A percentile compares a stretch with the other conserved stretches of the same genome.
Evolutionary conservation across 2,113 vertebrate genomes (phyloP).

Genomic region (Taurulus bubalis): DNA sequence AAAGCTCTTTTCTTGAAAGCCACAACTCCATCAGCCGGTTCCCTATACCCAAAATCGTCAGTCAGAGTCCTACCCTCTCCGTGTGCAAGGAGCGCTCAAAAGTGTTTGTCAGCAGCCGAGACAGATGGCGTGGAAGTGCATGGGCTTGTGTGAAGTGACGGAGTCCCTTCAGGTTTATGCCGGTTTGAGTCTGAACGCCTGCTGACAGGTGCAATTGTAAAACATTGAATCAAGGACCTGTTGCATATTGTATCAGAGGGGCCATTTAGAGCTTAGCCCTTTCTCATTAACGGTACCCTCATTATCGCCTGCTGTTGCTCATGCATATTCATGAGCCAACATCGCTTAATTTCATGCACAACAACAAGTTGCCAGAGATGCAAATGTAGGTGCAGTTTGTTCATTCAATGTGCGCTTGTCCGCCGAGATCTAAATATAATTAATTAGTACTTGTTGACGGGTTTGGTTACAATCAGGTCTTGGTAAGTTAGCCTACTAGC

Average conservation of each 20-base stretch:
- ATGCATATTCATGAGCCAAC: conserved; percentile 12
- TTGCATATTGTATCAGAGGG: conserved; percentile 18
- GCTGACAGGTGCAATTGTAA: conserved; percentile 52
- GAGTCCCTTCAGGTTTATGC: conserved; percentile 32
- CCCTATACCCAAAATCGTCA: conserved; percentile 1
- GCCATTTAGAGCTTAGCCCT: background rate
- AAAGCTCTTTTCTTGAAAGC: conserved; percentile 47
- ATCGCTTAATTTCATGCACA: background rate
- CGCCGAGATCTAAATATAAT: background rate
- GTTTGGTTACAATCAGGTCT: background rate
- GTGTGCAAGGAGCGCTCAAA: no score
- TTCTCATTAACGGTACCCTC: background rate
- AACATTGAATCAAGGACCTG: conserved; percentile 48
- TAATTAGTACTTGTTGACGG: background rate
- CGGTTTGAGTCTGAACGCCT: background rate
- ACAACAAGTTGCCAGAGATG: background rate
- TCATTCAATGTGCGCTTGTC: no score
- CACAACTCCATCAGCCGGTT: conserved; percentile 31
- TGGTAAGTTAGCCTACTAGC: background rate
- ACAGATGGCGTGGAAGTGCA: conserved; percentile 41
- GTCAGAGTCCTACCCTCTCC: background rate
- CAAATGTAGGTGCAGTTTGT: background rate
- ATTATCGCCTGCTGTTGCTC: background rate
- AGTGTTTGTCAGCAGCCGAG: conserved; percentile 49
- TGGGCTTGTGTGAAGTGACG: conserved; percentile 41